Base-by-base conservation (phyloP, 2,888 invertebrate species). In the Coremacera marginata region DNA sequence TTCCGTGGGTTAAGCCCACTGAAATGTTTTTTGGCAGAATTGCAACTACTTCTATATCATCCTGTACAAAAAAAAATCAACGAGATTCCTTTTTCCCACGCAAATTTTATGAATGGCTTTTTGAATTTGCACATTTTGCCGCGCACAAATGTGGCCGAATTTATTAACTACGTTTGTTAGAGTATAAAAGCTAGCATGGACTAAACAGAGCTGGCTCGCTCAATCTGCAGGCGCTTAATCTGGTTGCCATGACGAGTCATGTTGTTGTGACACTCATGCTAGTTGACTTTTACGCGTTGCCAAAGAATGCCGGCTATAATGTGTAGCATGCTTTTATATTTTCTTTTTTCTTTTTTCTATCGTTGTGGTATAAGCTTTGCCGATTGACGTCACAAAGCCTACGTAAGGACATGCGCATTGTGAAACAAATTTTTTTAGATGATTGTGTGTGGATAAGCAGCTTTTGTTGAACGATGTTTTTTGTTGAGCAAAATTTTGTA, bases 301-400 rank as follows among this genome's bases (percentile, higher is more conserved):
- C n/a, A 22, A 27, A n/a, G 63, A 31, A 34, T 63, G 63, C 72
- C 49, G 63, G 62, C 27, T 70, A 19, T 62, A n/a, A 27, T 27
- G n/a, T 70, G 22, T 44, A 1, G 52, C 9, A 70, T n/a, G 67
- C 19, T 16, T 16, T 74, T 62, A 51, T 67, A 49, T 31, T 68
- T 74, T 62, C 57, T 67, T 52, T 31, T 68, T 76, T 27, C 22
- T 62, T 27, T 78, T 72, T 76, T 63, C 74, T 37, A 76, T 77
- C 75, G 76, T 76, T 80, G 84, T 82, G 81, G 81, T 80, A 81
- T 81, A 70, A 88, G 87, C 88, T 87, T 85, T 86, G 82, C 79
- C 86, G 79, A 87, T 87, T 87, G 88, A 87, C 87, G 87, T 87
- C 87, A 87, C 81, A 82, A 83, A 84, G 82, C 84, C 84, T 87